Evolutionary conservation across 2,888 invertebrate species (phyloP).

Genomic region (Therioaphis trifolii): DNA sequence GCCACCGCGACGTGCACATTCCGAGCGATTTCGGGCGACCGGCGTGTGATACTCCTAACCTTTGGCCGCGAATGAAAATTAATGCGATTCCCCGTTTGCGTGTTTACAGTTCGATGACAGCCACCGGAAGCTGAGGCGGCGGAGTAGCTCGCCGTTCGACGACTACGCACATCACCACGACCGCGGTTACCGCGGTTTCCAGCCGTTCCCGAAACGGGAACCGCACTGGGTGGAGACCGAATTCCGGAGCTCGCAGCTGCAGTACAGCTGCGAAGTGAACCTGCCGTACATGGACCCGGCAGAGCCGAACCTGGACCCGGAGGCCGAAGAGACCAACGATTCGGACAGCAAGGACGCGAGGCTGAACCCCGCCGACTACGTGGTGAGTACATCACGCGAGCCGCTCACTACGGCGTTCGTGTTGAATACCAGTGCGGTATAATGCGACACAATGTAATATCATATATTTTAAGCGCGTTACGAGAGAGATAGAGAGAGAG

Average conservation of each 20-base stretch:
- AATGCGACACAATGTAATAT: too few species aligned
- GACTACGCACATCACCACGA: constrained; percentile 51
- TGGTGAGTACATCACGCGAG: constrained; percentile 68
- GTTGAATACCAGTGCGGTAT: too few species aligned
- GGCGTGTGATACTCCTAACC: background rate
- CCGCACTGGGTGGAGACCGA: constrained; percentile 59
- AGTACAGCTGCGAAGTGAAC: constrained; percentile 65
- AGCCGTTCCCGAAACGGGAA: constrained; percentile 52
- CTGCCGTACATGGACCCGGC: constrained; percentile 66
- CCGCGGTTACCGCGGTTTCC: constrained; percentile 29
- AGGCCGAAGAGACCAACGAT: constrained; percentile 72
- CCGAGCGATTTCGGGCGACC: background rate
- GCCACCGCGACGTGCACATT: too few species aligned
- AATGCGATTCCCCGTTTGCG: background rate
- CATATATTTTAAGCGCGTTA: too few species aligned
- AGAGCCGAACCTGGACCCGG: constrained; percentile 65
- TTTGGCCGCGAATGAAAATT: too few species aligned
- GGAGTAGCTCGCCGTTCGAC: constrained; percentile 61
- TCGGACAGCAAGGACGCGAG: constrained; percentile 78
- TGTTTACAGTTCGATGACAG: constrained; percentile 63
- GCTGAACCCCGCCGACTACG: constrained; percentile 83
- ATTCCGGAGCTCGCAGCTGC: constrained; percentile 60
- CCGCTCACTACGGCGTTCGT: too few species aligned
- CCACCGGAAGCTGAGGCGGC: constrained; percentile 64
- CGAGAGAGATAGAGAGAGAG: too few species aligned